These are phyloP conservation scores for Onchidella celtica DNA, from an alignment of 2,888 invertebrate species.

Conservation along the genomic window DNA sequence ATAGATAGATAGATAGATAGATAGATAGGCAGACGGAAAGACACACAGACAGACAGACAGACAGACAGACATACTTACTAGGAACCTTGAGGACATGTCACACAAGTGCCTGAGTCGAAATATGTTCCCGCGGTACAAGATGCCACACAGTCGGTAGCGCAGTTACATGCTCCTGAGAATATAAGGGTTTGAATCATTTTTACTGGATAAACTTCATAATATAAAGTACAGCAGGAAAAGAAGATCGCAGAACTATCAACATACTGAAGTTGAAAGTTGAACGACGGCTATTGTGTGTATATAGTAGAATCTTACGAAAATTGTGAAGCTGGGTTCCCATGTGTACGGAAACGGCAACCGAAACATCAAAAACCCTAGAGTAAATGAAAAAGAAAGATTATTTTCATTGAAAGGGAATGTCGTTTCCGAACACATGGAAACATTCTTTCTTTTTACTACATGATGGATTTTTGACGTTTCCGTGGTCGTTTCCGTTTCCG, in stretches of 20 bases:
- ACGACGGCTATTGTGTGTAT: no score
- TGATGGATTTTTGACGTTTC: no score
- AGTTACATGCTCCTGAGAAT: slow-evolving; percentile 54
- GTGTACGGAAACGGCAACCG: no score
- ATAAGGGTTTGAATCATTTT: neutral
- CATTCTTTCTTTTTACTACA: no score
- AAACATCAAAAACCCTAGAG: no score
- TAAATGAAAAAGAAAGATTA: no score
- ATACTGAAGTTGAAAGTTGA: no score
- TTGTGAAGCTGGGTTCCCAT: no score
- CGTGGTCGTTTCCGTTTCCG: no score
- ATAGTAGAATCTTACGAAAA: no score
- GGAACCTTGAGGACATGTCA: slow-evolving; percentile 55
- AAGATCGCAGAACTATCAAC: neutral
- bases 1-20: neutral
- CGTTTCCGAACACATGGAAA: no score
- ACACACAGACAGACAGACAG: neutral
- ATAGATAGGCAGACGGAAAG: neutral
- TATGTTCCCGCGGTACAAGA: slow-evolving; percentile 57
- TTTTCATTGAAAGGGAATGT: no score
- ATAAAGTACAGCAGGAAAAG: neutral
- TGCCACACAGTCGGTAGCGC: slow-evolving; percentile 55
- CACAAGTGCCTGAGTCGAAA: slow-evolving; percentile 49
- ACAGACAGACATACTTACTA: slow-evolving; percentile 53
- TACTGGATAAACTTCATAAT: neutral